A percentile compares a stretch with the other conserved stretches of the same genome.
Conservation (phyloP, 2,888 invertebrate genomes). For the Eristalis tenax region DNA sequence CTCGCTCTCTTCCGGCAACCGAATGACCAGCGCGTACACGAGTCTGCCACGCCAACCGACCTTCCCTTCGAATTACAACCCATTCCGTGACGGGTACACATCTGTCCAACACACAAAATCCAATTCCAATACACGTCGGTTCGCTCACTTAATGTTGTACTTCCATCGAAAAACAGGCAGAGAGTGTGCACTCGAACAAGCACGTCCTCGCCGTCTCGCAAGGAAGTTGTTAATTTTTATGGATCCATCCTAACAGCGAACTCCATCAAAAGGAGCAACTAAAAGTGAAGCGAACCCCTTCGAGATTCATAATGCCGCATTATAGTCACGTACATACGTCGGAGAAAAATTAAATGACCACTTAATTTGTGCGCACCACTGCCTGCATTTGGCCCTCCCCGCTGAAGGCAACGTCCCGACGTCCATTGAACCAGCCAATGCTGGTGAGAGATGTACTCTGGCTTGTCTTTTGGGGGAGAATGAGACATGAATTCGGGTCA, state of each 20-base stretch:
- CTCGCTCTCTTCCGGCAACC: background rate
- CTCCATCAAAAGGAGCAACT: background rate
- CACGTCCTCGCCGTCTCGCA: slow-evolving; percentile 57
- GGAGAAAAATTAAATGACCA: slow-evolving; percentile 60
- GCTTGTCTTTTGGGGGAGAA: background rate
- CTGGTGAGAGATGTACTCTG: background rate
- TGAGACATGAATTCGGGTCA: slow-evolving; percentile 2
- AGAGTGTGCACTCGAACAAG: slow-evolving; percentile 2
- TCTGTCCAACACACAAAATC: slow-evolving; percentile 48
- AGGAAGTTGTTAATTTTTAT: slow-evolving; percentile 70
- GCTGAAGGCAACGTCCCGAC: background rate
- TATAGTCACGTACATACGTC: slow-evolving; percentile 68
- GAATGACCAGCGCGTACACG: slow-evolving; percentile 43
- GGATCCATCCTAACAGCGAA: slow-evolving; percentile 50
- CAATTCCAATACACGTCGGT: slow-evolving; percentile 42
- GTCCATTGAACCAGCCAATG: background rate
- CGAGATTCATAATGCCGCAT: slow-evolving; percentile 38
- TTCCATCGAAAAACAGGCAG: slow-evolving; percentile 15
- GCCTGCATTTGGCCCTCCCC: background rate
- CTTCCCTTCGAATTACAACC: slow-evolving; percentile 38
- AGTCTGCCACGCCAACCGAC: slow-evolving; percentile 25
- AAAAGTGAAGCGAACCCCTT: background rate
- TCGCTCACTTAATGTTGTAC: slow-evolving; percentile 37
- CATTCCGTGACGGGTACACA: slow-evolving; percentile 49
- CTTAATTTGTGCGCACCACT: slow-evolving; percentile 54